Conservation (phyloP, 2,888 invertebrate genomes). For the Coelopa pilipes region DNA sequence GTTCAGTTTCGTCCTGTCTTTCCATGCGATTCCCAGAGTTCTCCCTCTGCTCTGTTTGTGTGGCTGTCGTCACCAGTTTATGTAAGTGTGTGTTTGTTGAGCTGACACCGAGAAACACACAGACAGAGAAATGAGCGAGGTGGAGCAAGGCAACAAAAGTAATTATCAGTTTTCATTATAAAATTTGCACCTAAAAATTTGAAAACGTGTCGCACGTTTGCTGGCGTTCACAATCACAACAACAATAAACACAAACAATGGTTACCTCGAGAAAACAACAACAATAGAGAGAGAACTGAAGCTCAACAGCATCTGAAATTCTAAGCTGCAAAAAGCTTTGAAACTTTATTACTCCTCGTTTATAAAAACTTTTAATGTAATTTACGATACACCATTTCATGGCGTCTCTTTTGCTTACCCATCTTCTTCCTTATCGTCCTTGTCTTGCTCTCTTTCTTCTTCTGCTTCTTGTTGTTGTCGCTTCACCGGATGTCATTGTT, state of each 20-base stretch:
- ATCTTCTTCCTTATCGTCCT: not conserved
- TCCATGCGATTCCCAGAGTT: not conserved
- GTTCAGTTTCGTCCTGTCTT: not conserved
- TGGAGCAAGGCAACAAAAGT: conserved; percentile 23
- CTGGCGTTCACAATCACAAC: not conserved
- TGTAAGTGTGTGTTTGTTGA: not conserved
- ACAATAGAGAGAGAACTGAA: not conserved
- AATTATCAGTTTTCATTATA: conserved; percentile 32
- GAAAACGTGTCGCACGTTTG: conserved; percentile 14
- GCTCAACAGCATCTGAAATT: conserved; percentile 14
- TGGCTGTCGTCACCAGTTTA: not conserved
- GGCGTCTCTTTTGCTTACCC: not conserved
- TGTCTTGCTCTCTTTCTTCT: too few species aligned
- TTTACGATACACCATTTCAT: conserved; percentile 17
- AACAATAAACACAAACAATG: not conserved
- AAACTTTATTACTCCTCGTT: conserved; percentile 12
- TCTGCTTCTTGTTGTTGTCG: too few species aligned
- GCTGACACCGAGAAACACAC: not conserved
- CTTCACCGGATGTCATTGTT: too few species aligned
- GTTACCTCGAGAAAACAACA: not conserved
- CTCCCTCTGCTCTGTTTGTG: not conserved
- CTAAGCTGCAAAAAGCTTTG: conserved; percentile 16
- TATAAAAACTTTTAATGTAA: conserved; percentile 14
- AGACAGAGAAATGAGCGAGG: not conserved
- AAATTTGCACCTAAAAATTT: conserved; percentile 30